phyloP scores from a whole-genome alignment of 1,140 invertebrate genomes.

The Ceratosolen fusciceps region DNA sequence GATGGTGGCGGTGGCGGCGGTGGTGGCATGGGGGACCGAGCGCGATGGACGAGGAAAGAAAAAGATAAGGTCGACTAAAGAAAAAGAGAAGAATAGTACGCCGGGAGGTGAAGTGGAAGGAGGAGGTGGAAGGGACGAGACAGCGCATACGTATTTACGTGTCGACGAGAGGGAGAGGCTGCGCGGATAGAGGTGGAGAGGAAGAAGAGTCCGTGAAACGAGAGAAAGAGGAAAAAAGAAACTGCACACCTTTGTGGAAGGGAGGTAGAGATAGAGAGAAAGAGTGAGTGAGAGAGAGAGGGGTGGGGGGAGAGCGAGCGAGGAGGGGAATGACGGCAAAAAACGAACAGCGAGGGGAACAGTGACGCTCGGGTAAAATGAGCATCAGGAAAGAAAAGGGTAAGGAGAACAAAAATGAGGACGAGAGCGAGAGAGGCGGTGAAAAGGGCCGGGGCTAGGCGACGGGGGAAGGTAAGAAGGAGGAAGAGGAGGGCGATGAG shows the following conservation, averaged over 20 bases:
- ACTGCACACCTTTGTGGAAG: slow-evolving; percentile 34
- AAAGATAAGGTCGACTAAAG: slow-evolving; percentile 21
- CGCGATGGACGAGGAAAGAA: slow-evolving; percentile 42
- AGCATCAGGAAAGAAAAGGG: slow-evolving; percentile 48
- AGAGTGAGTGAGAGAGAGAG: slow-evolving; percentile 36
- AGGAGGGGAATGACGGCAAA: slow-evolving; percentile 42
- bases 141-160: slow-evolving; percentile 39
- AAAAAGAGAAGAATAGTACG: slow-evolving; percentile 50
- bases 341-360: slow-evolving; percentile 33
- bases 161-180: background rate
- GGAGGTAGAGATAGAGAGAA: slow-evolving; percentile 45
- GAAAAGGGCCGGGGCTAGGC: background rate
- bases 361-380: slow-evolving; percentile 51
- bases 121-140: slow-evolving; percentile 50
- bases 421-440: background rate
- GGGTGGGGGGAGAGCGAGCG: background rate
- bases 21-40: slow-evolving; percentile 32
- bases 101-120: slow-evolving; percentile 33
- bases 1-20: too few relatives aligned
- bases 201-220: slow-evolving; percentile 49
- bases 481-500: background rate
- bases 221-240: slow-evolving; percentile 45
- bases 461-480: slow-evolving; percentile 32
- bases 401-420: slow-evolving; percentile 41
- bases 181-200: background rate